Conservation (phyloP, 2,888 invertebrate species). For the Brenthis daphne region DNA sequence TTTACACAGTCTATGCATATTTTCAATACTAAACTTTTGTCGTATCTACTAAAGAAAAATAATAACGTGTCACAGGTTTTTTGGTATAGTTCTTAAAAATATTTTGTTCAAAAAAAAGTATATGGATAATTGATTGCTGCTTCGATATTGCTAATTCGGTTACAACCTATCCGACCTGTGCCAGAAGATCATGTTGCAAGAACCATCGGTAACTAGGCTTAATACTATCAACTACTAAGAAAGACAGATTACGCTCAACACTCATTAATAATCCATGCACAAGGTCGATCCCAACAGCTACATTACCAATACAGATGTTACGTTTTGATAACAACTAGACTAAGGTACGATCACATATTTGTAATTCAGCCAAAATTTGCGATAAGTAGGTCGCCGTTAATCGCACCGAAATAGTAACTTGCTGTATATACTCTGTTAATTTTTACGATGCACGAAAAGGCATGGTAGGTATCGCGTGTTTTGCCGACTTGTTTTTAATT, state of each 20-base stretch:
- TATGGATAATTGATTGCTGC: neutral
- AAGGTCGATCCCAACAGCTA: slow-evolving; percentile 35
- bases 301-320: slow-evolving; percentile 39
- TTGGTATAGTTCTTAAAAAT: neutral
- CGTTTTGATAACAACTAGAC: slow-evolving; percentile 37
- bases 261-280: slow-evolving; percentile 37
- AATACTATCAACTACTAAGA: slow-evolving; percentile 30
- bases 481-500: slow-evolving; percentile 50
- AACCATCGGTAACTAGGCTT: slow-evolving; percentile 30
- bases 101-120: neutral
- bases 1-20: neutral
- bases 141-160: slow-evolving; percentile 10
- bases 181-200: slow-evolving; percentile 33
- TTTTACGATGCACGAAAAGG: slow-evolving; percentile 1
- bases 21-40: neutral
- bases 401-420: slow-evolving; percentile 18
- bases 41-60: slow-evolving; percentile 1
- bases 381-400: slow-evolving; percentile 50
- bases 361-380: slow-evolving; percentile 53
- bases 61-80: neutral
- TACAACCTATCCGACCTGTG: slow-evolving; percentile 18
- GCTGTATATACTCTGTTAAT: neutral
- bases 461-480: slow-evolving; percentile 4
- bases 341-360: slow-evolving; percentile 42
- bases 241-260: slow-evolving; percentile 39